phyloP scores from a whole-genome alignment of 2,888 invertebrate genomes.

The Drosophila incognita region DNA sequence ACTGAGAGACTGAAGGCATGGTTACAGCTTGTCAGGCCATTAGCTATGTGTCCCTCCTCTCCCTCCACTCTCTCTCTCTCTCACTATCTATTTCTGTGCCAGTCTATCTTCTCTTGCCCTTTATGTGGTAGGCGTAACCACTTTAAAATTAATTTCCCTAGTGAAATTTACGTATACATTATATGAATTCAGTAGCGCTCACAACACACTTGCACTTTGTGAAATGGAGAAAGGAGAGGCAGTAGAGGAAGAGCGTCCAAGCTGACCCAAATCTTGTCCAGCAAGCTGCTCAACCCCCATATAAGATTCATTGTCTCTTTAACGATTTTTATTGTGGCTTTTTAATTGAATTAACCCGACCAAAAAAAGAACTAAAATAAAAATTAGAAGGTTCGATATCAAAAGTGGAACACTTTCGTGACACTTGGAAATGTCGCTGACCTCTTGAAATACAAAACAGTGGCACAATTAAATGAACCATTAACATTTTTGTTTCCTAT shows the following conservation, averaged over 20 bases:
- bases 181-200: conserved; percentile 33
- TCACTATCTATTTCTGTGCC: not conserved
- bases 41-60: conserved; percentile 36
- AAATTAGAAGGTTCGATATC: conserved; percentile 19
- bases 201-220: conserved; percentile 5
- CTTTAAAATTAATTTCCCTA: conserved; percentile 79
- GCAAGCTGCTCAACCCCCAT: conserved; percentile 33
- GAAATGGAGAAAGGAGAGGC: not conserved
- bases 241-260: not conserved
- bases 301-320: conserved; percentile 48
- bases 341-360: conserved; percentile 53
- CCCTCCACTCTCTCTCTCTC: not conserved
- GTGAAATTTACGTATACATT: conserved; percentile 76
- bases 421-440: conserved; percentile 58
- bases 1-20: conserved; percentile 46
- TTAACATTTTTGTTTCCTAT: conserved; percentile 19
- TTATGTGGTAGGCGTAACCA: conserved; percentile 51
- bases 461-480: not conserved
- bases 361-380: not conserved
- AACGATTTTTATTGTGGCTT: not conserved
- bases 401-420: conserved; percentile 50
- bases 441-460: conserved; percentile 16
- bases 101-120: not conserved
- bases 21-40: conserved; percentile 67
- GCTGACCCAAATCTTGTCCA: conserved; percentile 64